Conservation (phyloP, 2,888 invertebrate species). For the Branchellion lobata region DNA sequence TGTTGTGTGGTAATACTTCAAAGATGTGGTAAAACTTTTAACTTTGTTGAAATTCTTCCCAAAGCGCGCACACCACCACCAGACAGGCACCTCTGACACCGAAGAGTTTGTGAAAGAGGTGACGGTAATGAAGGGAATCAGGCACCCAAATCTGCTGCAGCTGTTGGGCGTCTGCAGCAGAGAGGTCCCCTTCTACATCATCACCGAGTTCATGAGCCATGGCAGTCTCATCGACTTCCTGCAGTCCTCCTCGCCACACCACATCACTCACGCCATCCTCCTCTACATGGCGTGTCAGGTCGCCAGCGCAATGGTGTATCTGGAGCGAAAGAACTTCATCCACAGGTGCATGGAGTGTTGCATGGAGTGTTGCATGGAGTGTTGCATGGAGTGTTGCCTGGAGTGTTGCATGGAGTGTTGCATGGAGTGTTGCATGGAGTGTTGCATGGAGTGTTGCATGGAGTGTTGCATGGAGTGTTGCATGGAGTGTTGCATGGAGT, state of each 20-base stretch:
- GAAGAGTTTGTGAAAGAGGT: conserved; percentile 99
- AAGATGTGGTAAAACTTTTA: not conserved
- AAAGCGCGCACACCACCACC: conserved; percentile 47
- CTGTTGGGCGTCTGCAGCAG: conserved; percentile 70
- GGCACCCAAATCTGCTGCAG: conserved; percentile 96
- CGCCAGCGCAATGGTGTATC: not conserved
- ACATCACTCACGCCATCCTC: not conserved
- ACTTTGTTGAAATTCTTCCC: not conserved
- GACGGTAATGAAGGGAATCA: conserved; percentile 99
- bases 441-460: no score
- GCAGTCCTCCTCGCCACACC: not conserved
- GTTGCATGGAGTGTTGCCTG: no score
- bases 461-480: no score
- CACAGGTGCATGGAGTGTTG: not conserved
- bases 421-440: no score
- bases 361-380: no score
- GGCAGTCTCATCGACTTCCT: not conserved
- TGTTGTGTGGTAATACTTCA: no score
- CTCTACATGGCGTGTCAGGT: not conserved
- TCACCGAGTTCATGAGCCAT: not conserved
- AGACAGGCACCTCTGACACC: conserved; percentile 97
- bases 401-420: no score
- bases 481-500: no score
- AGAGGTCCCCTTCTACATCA: conserved; percentile 80
- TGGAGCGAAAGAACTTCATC: not conserved